phyloP scores from a whole-genome alignment of 2,797 vertebrate species.

The Sebastes nivosus region DNA sequence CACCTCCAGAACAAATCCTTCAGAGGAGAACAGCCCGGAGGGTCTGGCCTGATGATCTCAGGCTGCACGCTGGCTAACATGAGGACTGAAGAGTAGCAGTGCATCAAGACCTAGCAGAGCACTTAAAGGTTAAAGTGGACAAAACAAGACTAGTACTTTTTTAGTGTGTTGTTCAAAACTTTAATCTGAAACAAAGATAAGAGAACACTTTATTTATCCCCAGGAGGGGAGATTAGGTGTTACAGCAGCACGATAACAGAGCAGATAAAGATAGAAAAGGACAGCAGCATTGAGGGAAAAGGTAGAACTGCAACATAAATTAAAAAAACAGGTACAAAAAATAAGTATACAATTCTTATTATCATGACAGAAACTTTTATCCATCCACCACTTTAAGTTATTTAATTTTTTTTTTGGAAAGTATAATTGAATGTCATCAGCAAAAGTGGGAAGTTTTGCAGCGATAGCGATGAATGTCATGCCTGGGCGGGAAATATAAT shows the following conservation, averaged over 20 bases:
- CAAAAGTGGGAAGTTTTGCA: background rate
- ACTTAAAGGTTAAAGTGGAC: background rate
- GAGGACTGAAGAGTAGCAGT: too few relatives aligned
- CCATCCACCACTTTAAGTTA: background rate
- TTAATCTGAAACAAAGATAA: background rate
- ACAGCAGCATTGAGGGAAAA: background rate
- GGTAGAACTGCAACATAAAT: background rate
- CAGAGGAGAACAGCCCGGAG: background rate
- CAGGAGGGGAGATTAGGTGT: background rate
- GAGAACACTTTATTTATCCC: background rate
- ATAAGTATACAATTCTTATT: background rate
- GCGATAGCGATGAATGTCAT: background rate
- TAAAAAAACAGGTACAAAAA: background rate
- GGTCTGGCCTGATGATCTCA: too few relatives aligned
- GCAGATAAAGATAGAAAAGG: background rate
- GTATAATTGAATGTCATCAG: constrained; percentile 3
- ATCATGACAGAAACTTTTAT: background rate
- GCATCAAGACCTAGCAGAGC: background rate
- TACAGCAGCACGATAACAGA: background rate
- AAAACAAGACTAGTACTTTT: background rate
- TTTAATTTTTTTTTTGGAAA: background rate
- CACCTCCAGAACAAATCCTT: constrained; percentile 10
- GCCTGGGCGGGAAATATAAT: background rate
- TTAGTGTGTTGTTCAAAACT: background rate
- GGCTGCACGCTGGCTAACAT: too few relatives aligned